Conservation (phyloP, 1,140 invertebrate genomes). For the Riptortus pedestris region DNA sequence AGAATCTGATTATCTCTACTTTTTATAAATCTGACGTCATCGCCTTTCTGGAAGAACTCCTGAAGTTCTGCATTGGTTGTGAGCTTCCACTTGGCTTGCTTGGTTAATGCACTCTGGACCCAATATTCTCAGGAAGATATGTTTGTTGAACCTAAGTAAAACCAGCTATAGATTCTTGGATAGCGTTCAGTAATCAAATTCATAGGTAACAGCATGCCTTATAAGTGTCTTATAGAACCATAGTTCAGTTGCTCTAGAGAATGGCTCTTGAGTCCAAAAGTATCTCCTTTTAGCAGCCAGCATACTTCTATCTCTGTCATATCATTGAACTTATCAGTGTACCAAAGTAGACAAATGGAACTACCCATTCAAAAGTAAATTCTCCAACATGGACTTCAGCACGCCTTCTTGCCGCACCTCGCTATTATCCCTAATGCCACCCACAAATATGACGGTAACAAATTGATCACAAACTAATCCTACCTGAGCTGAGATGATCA, state of each 20-base stretch:
- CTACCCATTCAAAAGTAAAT: not conserved
- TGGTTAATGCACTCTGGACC: too few relatives aligned
- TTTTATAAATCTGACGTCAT: too few relatives aligned
- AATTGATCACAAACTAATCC: too few relatives aligned
- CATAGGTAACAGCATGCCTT: not conserved
- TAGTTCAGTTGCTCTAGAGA: not conserved
- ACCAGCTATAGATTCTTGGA: not conserved
- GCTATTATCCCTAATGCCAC: too few relatives aligned
- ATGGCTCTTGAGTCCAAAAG: not conserved
- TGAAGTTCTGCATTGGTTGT: too few relatives aligned
- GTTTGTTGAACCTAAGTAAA: too few relatives aligned
- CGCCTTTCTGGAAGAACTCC: too few relatives aligned
- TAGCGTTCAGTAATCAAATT: not conserved
- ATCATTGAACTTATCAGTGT: not conserved
- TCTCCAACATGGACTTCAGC: not conserved
- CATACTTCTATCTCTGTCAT: not conserved
- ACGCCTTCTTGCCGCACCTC: not conserved
- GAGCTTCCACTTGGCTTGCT: too few relatives aligned
- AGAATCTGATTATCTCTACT: too few relatives aligned
- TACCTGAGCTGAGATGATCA: too few relatives aligned
- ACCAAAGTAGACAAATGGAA: not conserved
- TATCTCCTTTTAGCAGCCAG: not conserved
- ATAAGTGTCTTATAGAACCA: not conserved
- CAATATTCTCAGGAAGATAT: too few relatives aligned
- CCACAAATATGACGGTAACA: too few relatives aligned